Evolutionary conservation across 2,888 invertebrate genomes (phyloP), one percentile per base, ranked within the genome.

Genomic region (Spodoptera littoralis): DNA sequence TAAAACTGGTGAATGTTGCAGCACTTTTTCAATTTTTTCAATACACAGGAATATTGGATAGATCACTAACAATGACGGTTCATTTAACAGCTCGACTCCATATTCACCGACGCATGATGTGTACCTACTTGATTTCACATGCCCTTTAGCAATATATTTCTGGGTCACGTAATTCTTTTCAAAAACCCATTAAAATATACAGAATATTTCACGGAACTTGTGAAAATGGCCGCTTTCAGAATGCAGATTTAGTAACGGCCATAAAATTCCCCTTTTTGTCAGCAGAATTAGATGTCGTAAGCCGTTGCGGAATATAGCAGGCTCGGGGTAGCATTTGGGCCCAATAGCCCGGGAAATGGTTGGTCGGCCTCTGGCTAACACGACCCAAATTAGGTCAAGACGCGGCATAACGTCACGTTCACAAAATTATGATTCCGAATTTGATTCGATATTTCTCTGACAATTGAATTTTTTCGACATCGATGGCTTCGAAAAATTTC

Each of bases 341-440:
- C 79, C 85, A 89, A 90, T 88, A 83, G 87, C 83, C 83, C 85
- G 86, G 84, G 83, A 85, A 88, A 89, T 83, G 80, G 82, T 69
- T 76, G 83, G 69, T 66, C 81, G 80, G 81, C 83, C 82, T 79
- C 76, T 76, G 80, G 77, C 81, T 80, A 81, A 83, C 83, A 80
- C 82, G 81, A 69, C 77, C 76, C 80, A 84, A 90, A 90, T 90
- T 89, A 86, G 90, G 90, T 90, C 90, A 90, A 90, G 88, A 86
- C 81, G 84, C 76, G 80, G 67, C 75, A 70, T 75, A 83, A 77
- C 77, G 84, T 80, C 84, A 82, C 83, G 85, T 83, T 86, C 80
- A 81, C 71, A 76, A 74, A 84, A 84, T 86, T 85, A 86, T 82
- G 61, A 36, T 36, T 36, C 65, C 70, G 66, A 84, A 77, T 83